phyloP scores from a whole-genome alignment of 2,797 vertebrate species.

The Hypotaenidia okinawae region DNA sequence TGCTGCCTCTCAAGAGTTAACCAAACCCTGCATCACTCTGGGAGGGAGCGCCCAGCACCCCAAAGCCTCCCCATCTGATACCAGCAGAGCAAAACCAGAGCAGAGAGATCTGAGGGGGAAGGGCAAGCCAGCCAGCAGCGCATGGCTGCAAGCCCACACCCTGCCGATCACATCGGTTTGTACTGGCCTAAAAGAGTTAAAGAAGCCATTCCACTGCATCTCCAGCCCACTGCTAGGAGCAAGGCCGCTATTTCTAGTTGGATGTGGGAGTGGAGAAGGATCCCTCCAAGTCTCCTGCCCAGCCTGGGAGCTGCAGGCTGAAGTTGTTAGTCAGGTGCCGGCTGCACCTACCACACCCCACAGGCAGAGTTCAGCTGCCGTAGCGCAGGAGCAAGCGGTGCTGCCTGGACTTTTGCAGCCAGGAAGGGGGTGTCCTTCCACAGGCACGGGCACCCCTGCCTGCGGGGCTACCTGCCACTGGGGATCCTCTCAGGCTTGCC shows the following conservation, averaged over 20 bases:
- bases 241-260: constrained; percentile 13
- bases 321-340: background rate
- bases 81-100: background rate
- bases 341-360: constrained; percentile 45
- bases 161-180: background rate
- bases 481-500: background rate
- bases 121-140: background rate
- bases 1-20: background rate
- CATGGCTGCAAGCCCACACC: constrained; percentile 16
- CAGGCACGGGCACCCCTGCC: background rate
- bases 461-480: background rate
- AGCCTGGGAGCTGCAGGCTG: background rate
- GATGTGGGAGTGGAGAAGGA: background rate
- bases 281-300: constrained; percentile 8
- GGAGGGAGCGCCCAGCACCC: background rate
- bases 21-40: background rate
- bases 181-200: constrained; percentile 18
- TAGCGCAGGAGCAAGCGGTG: fast-evolving
- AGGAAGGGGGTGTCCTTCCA: fast-evolving
- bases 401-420: fast-evolving
- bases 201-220: constrained; percentile 40
- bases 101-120: background rate
- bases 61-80: background rate
- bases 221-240: background rate
- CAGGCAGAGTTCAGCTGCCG: background rate